Conservation (phyloP, 2,113 vertebrate species). For the Hypocryptadius cinnamomeus region DNA sequence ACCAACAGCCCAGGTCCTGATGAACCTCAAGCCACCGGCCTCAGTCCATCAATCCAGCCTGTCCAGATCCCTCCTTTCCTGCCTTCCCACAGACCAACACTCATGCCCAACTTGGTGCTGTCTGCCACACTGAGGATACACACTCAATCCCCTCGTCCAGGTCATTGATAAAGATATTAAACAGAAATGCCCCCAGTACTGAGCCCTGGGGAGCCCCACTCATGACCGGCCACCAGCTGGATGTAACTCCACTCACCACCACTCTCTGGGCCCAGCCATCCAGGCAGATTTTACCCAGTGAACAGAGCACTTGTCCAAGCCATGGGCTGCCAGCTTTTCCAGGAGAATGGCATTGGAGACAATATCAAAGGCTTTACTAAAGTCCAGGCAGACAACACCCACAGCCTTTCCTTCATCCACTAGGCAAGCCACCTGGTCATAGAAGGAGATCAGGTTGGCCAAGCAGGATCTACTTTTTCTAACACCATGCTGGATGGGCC, state of each 20-base stretch:
- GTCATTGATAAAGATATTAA: background rate
- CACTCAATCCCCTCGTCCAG: background rate
- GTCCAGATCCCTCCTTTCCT: background rate
- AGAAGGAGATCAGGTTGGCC: background rate
- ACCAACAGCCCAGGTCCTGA: too few species aligned
- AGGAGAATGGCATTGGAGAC: background rate
- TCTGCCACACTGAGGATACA: background rate
- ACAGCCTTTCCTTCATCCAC: background rate
- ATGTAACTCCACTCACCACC: too few species aligned
- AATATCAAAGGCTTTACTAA: background rate
- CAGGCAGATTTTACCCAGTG: fast-evolving
- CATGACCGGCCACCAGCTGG: fast-evolving
- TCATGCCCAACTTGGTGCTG: background rate
- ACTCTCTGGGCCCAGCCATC: background rate
- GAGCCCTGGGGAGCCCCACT: background rate
- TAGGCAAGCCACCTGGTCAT: background rate
- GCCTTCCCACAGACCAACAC: background rate
- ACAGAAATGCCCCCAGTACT: too few species aligned
- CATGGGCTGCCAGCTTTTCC: background rate
- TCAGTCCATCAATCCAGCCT: background rate
- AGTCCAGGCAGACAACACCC: background rate
- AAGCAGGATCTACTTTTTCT: background rate
- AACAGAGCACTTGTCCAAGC: background rate
- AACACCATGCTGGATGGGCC: background rate
- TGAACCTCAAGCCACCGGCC: background rate